Evolutionary conservation across 2,888 invertebrate species (phyloP), one percentile per base, ranked within the genome.

Genomic region (Amphimallon solstitiale): DNA sequence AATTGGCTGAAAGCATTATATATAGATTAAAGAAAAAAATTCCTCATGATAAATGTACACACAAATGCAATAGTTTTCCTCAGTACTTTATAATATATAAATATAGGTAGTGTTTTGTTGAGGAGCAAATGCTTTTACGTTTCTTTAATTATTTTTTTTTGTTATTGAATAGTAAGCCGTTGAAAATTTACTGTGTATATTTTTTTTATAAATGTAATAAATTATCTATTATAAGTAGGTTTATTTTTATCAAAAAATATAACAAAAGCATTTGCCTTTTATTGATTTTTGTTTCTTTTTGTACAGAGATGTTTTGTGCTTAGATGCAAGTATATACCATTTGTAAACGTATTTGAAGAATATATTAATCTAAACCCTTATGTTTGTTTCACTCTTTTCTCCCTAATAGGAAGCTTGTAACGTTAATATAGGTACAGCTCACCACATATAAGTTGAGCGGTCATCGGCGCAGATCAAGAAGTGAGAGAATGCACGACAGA

Each of bases 11-110:
- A 59, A 43, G 29, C 43, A 43, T 56, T 56, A 23, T 43, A 43
- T 43, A 72, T 77, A 78, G 77, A 66, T 72, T 71, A 70, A 73
- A 68, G 67, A 61, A 77, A 76, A 77, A 76, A 78, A 76, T 78
- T 80, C 78, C 80, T 80, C 79, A 79, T 79, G 80, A 78, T 78
- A 74, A 77, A 77, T 80, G 77, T 79, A 78, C 78, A 79, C 78
- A 78, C 75, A 78, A 77, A 77, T 76, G 78, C 78, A 78, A 79
- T 79, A 79, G 78, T 76, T 77, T 73, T 78, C 76, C 73, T 75
- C 75, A 76, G 65, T 68, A 65, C 62, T 59, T 65, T 67, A 64
- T 64, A 64, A 67, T 60, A 59, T 64, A 67, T 70, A 68, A 70
- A 74, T 72, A 70, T 74, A 74, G 70, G 69, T 71, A 73, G 29